These are phyloP conservation scores for Chloroceryle aenea DNA, from an alignment of 2,113 vertebrate species.

Conservation along the genomic window DNA sequence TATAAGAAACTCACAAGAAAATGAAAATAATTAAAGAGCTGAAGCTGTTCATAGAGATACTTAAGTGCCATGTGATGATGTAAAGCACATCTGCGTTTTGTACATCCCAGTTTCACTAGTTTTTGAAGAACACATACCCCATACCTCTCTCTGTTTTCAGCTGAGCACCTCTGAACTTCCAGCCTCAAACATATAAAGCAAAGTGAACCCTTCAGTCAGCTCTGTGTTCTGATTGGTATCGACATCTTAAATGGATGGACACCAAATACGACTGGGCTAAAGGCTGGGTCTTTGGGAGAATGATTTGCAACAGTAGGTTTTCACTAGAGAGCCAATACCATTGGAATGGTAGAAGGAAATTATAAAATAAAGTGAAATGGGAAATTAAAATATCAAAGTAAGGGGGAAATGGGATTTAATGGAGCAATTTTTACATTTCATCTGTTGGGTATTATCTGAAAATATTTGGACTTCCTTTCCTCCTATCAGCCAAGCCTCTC, in stretches of 20 bases:
- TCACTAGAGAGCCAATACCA: constrained; percentile 29
- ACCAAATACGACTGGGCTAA: not conserved
- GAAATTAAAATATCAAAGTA: constrained; percentile 79
- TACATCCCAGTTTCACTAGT: not conserved
- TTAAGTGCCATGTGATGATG: not conserved
- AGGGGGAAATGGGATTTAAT: constrained; percentile 71
- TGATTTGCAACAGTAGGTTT: constrained; percentile 20
- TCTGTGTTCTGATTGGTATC: not conserved
- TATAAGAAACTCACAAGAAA: constrained; percentile 20
- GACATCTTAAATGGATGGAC: not conserved
- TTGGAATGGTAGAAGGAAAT: constrained; percentile 67
- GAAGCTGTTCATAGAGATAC: not conserved
- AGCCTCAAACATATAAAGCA: not conserved
- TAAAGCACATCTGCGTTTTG: not conserved
- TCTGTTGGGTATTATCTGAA: constrained; percentile 58
- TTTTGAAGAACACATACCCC: not conserved
- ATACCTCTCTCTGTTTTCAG: not conserved
- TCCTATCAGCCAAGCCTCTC: constrained; percentile 6
- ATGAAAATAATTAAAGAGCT: constrained; percentile 21
- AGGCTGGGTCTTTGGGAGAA: constrained; percentile 50
- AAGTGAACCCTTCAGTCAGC: not conserved
- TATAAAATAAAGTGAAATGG: constrained; percentile 75
- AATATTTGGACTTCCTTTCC: constrained; percentile 56
- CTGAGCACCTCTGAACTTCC: not conserved
- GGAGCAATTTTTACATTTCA: constrained; percentile 63